Base-by-base conservation (phyloP, 2,113 vertebrate genomes). In the Crotalus horridus region DNA sequence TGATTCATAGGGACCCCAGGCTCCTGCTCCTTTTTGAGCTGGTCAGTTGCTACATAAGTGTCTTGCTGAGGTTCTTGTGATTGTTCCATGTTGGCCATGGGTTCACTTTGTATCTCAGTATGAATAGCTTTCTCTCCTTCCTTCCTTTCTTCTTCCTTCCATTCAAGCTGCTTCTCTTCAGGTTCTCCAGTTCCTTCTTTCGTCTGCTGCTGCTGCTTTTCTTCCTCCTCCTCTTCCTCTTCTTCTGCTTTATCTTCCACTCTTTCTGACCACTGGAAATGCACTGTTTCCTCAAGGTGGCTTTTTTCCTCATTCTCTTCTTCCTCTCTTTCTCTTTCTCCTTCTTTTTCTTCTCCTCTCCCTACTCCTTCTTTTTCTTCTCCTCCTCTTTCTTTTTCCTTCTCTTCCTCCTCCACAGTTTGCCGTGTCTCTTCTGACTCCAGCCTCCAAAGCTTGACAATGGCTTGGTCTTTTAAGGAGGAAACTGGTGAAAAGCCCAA, bases 371-470 rank as follows among this genome's bases (percentile, higher is more conserved):
- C 95, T 94, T 95, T 89, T 11, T 98, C 98, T 99, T 96, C 97
- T 99, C 98, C 97, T 98, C 98, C 74, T 99, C 98, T 90, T 46
- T 61, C 69, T 97, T 93, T 98, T 98, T 20, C 98, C 98, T 95
- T 92, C 90, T 94, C 95, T 93, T 95, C 92, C 95, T 96, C 96
- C 94, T 85, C 59, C 2, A n/a, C 81, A 97, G 93, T 98, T 98
- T 24, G 98, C 98, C 95, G 98, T 97, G 92, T 46, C 92, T 91
- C 88, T 33, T 93, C 88, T 23, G 92, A 56, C 56, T 64, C 74
- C n/a, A 90, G 48, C 17, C 56, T 54, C 94, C 94, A 95, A 26
- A 94, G 43, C 91, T 89, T 94, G 56, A 95, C 88, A 23, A 95
- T 58, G 46, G 95, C 90, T 87, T 94, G 91, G 26, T 95, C 94